These are phyloP conservation scores for Caerostris darwini DNA, from an alignment of 1,140 invertebrate species.

Conservation along the genomic window DNA sequence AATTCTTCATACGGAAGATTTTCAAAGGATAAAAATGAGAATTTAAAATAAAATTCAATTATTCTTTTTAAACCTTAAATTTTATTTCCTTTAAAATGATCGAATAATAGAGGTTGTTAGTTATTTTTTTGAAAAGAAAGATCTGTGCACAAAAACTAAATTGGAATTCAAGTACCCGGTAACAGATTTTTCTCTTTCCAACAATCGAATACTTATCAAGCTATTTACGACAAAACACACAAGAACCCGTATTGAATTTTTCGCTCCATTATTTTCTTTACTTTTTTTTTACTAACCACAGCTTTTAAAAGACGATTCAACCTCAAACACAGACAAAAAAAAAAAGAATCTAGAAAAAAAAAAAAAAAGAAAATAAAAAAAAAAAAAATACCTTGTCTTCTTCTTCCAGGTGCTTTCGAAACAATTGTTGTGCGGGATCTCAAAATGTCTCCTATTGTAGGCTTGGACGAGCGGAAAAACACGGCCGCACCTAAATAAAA, in stretches of 20 bases:
- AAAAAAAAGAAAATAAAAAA: too few species aligned
- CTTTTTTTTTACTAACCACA: too few species aligned
- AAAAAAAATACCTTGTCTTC: neutral
- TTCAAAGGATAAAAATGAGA: too few species aligned
- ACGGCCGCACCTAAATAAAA: neutral
- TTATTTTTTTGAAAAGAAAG: too few species aligned
- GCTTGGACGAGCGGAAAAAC: slow-evolving; percentile 51
- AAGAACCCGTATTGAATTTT: neutral
- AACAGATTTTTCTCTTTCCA: neutral
- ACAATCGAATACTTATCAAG: neutral
- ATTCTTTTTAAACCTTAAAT: too few species aligned
- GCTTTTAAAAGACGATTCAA: slow-evolving; percentile 33
- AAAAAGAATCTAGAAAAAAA: neutral
- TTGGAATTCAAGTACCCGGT: neutral
- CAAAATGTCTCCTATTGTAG: slow-evolving; percentile 66
- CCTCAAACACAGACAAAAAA: neutral
- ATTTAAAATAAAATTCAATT: too few species aligned
- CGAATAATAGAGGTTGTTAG: too few species aligned
- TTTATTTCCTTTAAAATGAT: too few species aligned
- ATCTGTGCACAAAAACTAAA: neutral
- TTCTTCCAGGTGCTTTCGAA: slow-evolving; percentile 16
- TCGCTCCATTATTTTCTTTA: neutral
- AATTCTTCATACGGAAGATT: too few species aligned
- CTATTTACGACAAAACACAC: neutral
- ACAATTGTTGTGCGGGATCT: slow-evolving; percentile 41